A percentile compares a stretch with the other conserved stretches of the same genome.
phyloP scores from a whole-genome alignment of 2,797 vertebrate species.

The Lepidocolaptes lacrymiger region DNA sequence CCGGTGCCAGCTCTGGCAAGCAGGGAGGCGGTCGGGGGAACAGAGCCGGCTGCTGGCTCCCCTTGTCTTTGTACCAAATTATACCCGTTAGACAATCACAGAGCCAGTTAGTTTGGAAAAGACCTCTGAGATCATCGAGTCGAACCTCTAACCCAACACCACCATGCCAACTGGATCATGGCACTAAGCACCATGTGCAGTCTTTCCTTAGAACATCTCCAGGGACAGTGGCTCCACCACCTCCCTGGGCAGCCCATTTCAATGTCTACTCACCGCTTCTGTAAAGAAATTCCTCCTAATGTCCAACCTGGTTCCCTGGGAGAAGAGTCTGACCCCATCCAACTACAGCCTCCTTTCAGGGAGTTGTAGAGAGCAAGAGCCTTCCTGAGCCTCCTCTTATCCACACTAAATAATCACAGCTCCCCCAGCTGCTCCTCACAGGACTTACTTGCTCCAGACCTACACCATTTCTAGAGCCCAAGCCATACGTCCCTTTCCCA shows the following conservation, averaged over 20 bases:
- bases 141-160: neutral
- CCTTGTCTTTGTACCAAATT: rapidly evolving
- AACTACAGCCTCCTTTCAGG: neutral
- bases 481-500: rapidly evolving
- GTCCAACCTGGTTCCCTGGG: neutral
- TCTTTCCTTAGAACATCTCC: neutral
- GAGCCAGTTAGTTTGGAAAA: neutral
- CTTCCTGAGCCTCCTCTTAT: neutral
- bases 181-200: neutral
- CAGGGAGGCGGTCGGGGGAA: rapidly evolving
- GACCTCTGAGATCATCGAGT: neutral
- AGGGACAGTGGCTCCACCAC: neutral
- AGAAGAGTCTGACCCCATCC: neutral
- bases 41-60: rapidly evolving
- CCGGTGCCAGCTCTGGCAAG: rapidly evolving
- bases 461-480: neutral
- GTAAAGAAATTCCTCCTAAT: neutral
- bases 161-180: neutral
- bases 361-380: too few species aligned
- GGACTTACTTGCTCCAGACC: neutral
- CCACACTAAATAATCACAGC: neutral
- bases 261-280: neutral
- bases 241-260: neutral
- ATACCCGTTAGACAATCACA: neutral
- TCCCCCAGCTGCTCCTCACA: neutral